Evolutionary conservation across 2,888 invertebrate genomes (phyloP), one percentile per base, ranked within the genome.

Genomic region (Timema podura): DNA sequence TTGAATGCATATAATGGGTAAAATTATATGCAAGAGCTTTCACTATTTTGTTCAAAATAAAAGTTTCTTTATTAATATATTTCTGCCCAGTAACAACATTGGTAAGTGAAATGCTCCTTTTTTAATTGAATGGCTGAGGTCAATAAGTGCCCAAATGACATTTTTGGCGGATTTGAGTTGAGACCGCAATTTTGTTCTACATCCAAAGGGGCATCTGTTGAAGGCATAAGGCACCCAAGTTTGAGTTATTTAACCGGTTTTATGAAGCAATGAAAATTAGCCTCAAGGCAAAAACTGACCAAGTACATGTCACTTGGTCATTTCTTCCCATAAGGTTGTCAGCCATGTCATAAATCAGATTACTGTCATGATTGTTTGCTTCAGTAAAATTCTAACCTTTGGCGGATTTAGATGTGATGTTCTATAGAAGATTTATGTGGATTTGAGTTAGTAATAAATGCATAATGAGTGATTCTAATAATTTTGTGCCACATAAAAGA

Each of bases 151-250:
- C 13, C 45, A 61, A 16, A 16, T 61, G 16, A 5, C 16, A 61
- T 61, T 61, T 61, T 61, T 15, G 61, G 30, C 61, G 16, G 2
- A 61, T 30, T 61, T 61, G 45, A 30, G 61, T 61, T 61, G 16
- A 15, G 61, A 61, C 61, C 61, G 45, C 61, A 30, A 30, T 15
- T 15, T 6, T 11, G 13, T 61, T 61, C 5, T 61, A 59, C 61
- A 61, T 44, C 7, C 61, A 61, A 61, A n/a, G 54, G 61, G 9
- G 61, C 6, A 15, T 61, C 10, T 61, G 6, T 7, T 30, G 61
- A 61, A 30, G 59, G 61, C 61, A 61, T 44, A 61, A 61, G 16
- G 15, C 9, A 61, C 61, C 16, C 30, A 61, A 61, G 61, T 61
- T 9, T 10, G 5, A 61, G 45, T 8, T 11, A 45, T n/a, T 15